A percentile compares a stretch with the other conserved stretches of the same genome.
Conservation (phyloP, 2,888 invertebrate genomes). For the Acanthacorydalis orientalis region DNA sequence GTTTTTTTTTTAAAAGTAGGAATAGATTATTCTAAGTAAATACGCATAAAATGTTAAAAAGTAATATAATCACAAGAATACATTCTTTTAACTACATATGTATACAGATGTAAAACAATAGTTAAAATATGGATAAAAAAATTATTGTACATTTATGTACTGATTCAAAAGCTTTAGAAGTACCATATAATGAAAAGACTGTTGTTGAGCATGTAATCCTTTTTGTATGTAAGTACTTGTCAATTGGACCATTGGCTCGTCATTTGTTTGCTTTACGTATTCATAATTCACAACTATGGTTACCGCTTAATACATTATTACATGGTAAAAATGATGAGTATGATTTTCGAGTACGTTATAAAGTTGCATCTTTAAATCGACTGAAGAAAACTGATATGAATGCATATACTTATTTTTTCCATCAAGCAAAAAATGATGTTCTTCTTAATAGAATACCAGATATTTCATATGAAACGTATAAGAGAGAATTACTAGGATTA, state of each 20-base stretch:
- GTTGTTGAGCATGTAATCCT: constrained; percentile 56
- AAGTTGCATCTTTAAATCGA: constrained; percentile 43
- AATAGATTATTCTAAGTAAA: too few species aligned
- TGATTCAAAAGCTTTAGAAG: constrained; percentile 14
- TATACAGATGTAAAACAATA: too few species aligned
- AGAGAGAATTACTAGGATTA: constrained; percentile 63
- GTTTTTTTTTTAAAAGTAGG: too few species aligned
- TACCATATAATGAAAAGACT: constrained; percentile 12
- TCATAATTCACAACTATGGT: constrained; percentile 46
- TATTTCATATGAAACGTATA: constrained; percentile 59
- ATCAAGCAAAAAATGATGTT: constrained; percentile 70
- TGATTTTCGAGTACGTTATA: constrained; percentile 68
- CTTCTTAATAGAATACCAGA: constrained; percentile 63
- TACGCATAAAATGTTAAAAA: too few species aligned
- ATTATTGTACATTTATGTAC: constrained; percentile 12
- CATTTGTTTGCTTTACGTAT: constrained; percentile 62
- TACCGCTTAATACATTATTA: constrained; percentile 43
- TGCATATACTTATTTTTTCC: constrained; percentile 73
- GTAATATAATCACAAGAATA: too few species aligned
- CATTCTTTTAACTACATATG: too few species aligned
- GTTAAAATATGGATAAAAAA: background rate
- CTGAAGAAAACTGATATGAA: constrained; percentile 50
- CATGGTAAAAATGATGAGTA: constrained; percentile 33
- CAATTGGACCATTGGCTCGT: constrained; percentile 58
- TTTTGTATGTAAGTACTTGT: constrained; percentile 48